Evolutionary conservation across 2,113 vertebrate genomes (phyloP), one percentile per base, ranked within the genome.

Genomic region (Cynoglossus semilaevis): DNA sequence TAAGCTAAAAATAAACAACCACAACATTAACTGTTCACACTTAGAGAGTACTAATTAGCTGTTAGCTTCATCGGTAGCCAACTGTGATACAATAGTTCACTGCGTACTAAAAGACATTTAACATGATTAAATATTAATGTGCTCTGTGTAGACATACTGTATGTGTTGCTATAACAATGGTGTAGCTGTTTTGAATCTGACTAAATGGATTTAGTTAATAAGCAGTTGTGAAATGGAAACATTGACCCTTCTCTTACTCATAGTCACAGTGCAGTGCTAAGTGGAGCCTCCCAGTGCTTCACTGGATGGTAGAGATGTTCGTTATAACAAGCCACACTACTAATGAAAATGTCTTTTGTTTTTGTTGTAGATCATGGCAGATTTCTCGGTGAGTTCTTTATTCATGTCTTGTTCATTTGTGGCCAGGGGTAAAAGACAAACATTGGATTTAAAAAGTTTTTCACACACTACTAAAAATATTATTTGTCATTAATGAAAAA

Each of bases 371-470:
- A 83, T 82, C 83, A 92, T 92, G 91, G 57, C 83, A 40, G 91
- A 92, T 63, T 92, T 92, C 74, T 92, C 91, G 81, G 91, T 92
- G 70, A 92, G 91, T 91, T 15, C 40, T 9, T 40, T 14, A 4
- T n/a, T 45, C 38, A 36, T 8, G 13, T 43, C 13, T 12, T 47
- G 12, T 50, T 52, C 8, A 15, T 11, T 22, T 1, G 9, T 11
- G 8, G 2, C 14, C 40, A 15, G 2, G 16, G n/a, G 15, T 0
- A 45, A 9, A 41, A 13, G 11, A 41, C 22, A 29, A 6, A 29
- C 22, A 41, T 41, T 13, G 38, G 38, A 12, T 14, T 13, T 7
- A 4, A 41, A 11, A 41, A 38, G 8, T 10, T 38, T 38, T 2
- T 9, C 37, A 29, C 22, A 29, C 2, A 29, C 6, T 29, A 2